phyloP scores from a whole-genome alignment of 2,888 invertebrate species.

The Platycnemis pennipes region DNA sequence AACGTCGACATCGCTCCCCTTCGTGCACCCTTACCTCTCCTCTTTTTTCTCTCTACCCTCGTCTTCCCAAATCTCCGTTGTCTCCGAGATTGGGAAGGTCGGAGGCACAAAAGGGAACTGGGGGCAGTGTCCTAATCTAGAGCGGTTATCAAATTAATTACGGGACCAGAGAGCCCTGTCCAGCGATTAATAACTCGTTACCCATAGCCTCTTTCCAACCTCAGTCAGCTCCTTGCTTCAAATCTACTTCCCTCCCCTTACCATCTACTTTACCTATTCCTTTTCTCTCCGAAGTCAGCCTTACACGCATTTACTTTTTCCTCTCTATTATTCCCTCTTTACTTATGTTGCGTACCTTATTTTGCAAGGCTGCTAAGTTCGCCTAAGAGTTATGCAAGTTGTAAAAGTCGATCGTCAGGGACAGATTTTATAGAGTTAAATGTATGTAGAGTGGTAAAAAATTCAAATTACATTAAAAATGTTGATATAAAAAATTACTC shows the following conservation, averaged over 20 bases:
- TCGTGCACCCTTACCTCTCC: too few relatives aligned
- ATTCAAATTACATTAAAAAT: too few relatives aligned
- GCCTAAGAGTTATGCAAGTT: too few relatives aligned
- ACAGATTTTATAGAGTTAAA: too few relatives aligned
- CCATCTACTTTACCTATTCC: neutral
- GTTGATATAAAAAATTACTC: too few relatives aligned
- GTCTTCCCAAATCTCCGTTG: neutral
- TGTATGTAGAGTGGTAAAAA: too few relatives aligned
- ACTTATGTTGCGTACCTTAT: too few relatives aligned
- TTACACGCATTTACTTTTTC: too few relatives aligned
- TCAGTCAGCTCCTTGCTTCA: neutral
- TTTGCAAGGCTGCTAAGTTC: too few relatives aligned
- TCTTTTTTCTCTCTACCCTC: neutral
- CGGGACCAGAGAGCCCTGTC: slow-evolving; percentile 22
- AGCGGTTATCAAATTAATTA: slow-evolving; percentile 66
- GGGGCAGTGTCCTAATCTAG: slow-evolving; percentile 28
- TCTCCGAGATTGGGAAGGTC: neutral
- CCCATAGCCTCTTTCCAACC: neutral
- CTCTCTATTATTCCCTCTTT: too few relatives aligned
- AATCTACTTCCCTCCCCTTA: neutral
- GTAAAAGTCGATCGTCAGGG: too few relatives aligned
- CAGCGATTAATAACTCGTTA: slow-evolving; percentile 34
- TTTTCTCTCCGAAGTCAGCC: neutral
- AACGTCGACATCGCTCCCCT: too few relatives aligned
- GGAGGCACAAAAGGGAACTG: neutral